Evolutionary conservation across 1,140 invertebrate genomes (phyloP), one percentile per base, ranked within the genome.

Genomic region (Drosophila kikkawai): DNA sequence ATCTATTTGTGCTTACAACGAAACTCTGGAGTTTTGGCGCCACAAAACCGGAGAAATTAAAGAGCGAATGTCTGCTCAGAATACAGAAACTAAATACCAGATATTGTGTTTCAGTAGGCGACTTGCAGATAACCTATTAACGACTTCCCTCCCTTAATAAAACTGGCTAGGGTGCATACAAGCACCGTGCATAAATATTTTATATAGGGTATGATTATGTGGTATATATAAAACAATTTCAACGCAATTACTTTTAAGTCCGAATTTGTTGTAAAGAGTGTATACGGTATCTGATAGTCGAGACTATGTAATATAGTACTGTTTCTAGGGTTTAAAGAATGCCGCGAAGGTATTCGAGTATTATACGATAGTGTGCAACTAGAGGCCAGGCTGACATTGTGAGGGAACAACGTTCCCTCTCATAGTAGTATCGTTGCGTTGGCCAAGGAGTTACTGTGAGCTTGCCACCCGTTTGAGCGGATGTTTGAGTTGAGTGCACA

Each of bases 401-500:
- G 53, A 32, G 44, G 47, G 53, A 32, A 59, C 59, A 73, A 59
- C 66, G 53, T 36, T 71, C 66, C 47, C 48, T 66, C 37, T 36
- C 63, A 56, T 19, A 8, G 19, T 13, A 8, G 13, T 56, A 39
- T 29, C 42, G 53, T 53, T 44, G 22, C n/a, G 32, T 36, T 56
- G 48, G 44, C 50, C 26, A n/a, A 26, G 47, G 37, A 50, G 39
- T 44, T 34, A 34, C 39, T 55, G 37, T 55, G 67, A 64, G 59
- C 15, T 51, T 22, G 37, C 32, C 34, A 11, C 44, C 45, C 59
- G 61, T 73, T 73, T 66, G 75, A 84, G 84, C 84, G 84, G 84
- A 87, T 87, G 84, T 87, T 81, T 88, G 63, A 88, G 85, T 88
- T 84, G 85, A 90, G 85, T 88, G 84, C 81, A 78, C 84, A 88